These are phyloP conservation scores for Sylvia borin DNA, from an alignment of 2,797 vertebrate genomes.

Conservation along the genomic window DNA sequence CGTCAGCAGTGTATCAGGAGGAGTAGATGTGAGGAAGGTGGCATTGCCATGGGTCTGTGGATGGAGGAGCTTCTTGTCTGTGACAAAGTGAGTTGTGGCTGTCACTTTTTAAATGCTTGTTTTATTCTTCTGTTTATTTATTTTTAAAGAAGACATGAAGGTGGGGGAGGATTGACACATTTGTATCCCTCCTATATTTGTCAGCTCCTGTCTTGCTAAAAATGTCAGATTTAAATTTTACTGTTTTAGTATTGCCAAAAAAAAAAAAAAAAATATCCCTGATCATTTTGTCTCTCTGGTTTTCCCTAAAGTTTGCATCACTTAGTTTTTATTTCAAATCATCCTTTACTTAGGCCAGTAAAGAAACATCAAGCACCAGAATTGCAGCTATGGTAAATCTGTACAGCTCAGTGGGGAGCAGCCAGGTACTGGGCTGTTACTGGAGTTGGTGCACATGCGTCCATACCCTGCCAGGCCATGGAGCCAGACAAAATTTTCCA, in stretches of 20 bases:
- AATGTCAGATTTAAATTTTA: background rate
- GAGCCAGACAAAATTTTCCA: background rate
- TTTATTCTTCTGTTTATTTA: conserved; percentile 33
- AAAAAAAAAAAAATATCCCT: background rate
- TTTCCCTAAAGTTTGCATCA: background rate
- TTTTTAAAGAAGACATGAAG: background rate
- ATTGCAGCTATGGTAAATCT: background rate
- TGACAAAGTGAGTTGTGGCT: background rate
- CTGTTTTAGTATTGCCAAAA: background rate
- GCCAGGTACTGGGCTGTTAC: background rate
- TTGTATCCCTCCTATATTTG: background rate
- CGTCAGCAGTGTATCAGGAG: background rate
- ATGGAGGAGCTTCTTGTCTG: background rate
- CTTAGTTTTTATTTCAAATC: background rate
- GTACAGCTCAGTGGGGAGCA: background rate
- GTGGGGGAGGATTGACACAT: background rate
- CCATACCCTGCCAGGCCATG: background rate
- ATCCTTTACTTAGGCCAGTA: background rate
- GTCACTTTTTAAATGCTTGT: background rate
- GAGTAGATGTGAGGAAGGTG: background rate
- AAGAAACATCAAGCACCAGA: background rate
- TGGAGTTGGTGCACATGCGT: background rate
- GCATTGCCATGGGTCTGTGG: background rate
- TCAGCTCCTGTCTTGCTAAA: background rate
- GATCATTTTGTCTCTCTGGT: background rate